Percentiles rank a stretch among this genome's conserved stretches.
Conservation (phyloP, 2,113 vertebrate species). For the Pseudolaguvia tuberculata region DNA sequence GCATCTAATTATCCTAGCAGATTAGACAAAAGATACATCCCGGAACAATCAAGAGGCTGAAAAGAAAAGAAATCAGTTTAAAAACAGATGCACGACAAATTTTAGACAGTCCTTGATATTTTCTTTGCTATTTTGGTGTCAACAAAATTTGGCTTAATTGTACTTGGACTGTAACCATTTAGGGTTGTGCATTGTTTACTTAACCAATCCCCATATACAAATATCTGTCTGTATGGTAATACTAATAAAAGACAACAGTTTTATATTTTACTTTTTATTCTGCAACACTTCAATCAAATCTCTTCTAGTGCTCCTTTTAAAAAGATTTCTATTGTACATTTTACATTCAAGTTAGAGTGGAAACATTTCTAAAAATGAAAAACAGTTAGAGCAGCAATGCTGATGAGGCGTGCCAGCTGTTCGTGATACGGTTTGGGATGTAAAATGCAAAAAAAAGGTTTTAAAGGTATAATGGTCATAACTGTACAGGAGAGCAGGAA, state of each 20-base stretch:
- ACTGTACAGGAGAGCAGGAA: slow-evolving; percentile 38
- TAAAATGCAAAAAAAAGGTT: slow-evolving; percentile 48
- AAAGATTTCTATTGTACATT: slow-evolving; percentile 39
- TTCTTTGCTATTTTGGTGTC: too few species aligned
- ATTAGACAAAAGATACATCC: too few species aligned
- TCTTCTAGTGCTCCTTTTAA: slow-evolving; percentile 69
- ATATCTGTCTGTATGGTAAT: not conserved
- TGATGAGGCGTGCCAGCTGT: slow-evolving; percentile 38
- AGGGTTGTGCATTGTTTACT: too few species aligned
- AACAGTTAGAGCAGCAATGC: slow-evolving; percentile 47
- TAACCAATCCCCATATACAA: too few species aligned
- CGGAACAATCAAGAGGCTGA: too few species aligned
- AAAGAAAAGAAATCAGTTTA: too few species aligned
- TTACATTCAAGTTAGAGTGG: slow-evolving; percentile 48
- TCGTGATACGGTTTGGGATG: slow-evolving; percentile 40
- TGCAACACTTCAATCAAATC: slow-evolving; percentile 70
- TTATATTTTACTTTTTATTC: slow-evolving; percentile 66
- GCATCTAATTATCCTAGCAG: too few species aligned
- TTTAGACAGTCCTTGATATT: too few species aligned
- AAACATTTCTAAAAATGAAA: slow-evolving; percentile 57
- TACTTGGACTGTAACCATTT: too few species aligned
- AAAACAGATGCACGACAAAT: too few species aligned
- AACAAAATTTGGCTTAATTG: too few species aligned
- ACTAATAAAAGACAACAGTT: not conserved
- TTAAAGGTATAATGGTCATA: slow-evolving; percentile 51